Percentiles rank a stretch among this genome's conserved stretches.
phyloP scores from a whole-genome alignment of 2,113 vertebrate genomes.

The Callionymus lyra region DNA sequence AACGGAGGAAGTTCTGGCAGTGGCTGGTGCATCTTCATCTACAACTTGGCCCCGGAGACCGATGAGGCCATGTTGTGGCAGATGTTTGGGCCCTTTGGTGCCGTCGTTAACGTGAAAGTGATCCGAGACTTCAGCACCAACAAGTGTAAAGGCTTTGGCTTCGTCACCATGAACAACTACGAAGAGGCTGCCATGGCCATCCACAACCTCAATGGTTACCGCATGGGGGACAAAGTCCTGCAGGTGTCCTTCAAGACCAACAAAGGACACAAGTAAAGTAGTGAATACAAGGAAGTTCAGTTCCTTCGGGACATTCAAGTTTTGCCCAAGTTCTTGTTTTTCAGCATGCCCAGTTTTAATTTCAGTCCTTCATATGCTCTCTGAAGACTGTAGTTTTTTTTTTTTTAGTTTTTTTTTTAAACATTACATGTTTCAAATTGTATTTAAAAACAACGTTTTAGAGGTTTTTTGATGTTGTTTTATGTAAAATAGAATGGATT shows the following conservation, averaged over 20 bases:
- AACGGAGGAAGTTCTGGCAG: slow-evolving; percentile 75
- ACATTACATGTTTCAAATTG: too few species aligned
- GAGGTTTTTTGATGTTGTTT: too few species aligned
- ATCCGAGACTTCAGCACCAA: slow-evolving; percentile 98
- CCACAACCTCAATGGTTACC: slow-evolving; percentile 94
- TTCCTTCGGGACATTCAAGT: too few species aligned
- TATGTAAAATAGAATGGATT: too few species aligned
- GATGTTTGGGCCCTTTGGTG: slow-evolving; percentile 97
- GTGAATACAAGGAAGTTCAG: too few species aligned
- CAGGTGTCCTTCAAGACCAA: slow-evolving; percentile 99
- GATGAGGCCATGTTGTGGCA: slow-evolving; percentile 98
- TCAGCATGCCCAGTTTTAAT: too few species aligned
- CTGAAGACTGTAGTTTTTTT: too few species aligned
- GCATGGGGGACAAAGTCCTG: slow-evolving; percentile 93
- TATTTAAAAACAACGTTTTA: too few species aligned
- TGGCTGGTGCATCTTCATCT: slow-evolving; percentile 98
- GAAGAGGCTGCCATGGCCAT: slow-evolving; percentile 98
- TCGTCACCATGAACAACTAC: slow-evolving; percentile 98
- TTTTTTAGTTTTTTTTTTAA: too few species aligned
- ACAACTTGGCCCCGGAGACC: slow-evolving; percentile 91
- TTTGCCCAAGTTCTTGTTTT: too few species aligned
- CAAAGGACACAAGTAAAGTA: slow-evolving; percentile 94
- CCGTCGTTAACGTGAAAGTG: slow-evolving; percentile 95
- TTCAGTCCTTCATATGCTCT: too few species aligned
- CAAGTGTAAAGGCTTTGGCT: slow-evolving; percentile 98